These are phyloP conservation scores for Otis tarda DNA, from an alignment of 2,113 vertebrate species.

Conservation along the genomic window DNA sequence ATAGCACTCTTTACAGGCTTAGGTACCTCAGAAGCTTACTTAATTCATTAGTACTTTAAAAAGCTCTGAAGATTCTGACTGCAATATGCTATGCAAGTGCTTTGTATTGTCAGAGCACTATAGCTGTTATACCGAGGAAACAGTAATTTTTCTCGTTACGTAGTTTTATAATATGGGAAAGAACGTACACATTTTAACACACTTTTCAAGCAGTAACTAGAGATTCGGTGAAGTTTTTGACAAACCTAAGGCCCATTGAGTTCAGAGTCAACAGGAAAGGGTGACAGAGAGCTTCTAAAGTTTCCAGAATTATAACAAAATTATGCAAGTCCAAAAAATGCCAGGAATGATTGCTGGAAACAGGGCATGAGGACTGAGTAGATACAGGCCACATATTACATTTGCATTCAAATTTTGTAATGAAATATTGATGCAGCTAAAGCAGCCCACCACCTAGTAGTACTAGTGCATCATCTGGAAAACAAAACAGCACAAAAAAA, in stretches of 20 bases:
- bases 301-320: not conserved
- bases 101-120: not conserved
- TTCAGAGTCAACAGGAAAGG: not conserved
- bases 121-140: not conserved
- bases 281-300: not conserved
- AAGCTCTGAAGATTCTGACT: slow-evolving; percentile 8
- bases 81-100: not conserved
- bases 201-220: not conserved
- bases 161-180: not conserved
- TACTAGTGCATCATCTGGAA: not conserved
- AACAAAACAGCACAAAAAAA: not conserved
- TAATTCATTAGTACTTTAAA: slow-evolving; percentile 38
- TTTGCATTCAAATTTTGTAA: not conserved
- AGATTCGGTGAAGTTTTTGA: not conserved
- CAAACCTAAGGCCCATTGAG: not conserved
- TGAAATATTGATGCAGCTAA: not conserved
- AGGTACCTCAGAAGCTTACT: not conserved
- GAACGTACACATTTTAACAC: not conserved
- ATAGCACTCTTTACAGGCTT: slow-evolving; percentile 38
- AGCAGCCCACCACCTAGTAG: not conserved
- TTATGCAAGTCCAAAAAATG: not conserved
- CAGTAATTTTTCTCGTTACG: not conserved
- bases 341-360: not conserved
- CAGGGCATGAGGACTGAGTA: not conserved
- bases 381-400: not conserved